Evolutionary conservation across 2,888 invertebrate species (phyloP).

Genomic region (Drepanosiphum platanoidis): DNA sequence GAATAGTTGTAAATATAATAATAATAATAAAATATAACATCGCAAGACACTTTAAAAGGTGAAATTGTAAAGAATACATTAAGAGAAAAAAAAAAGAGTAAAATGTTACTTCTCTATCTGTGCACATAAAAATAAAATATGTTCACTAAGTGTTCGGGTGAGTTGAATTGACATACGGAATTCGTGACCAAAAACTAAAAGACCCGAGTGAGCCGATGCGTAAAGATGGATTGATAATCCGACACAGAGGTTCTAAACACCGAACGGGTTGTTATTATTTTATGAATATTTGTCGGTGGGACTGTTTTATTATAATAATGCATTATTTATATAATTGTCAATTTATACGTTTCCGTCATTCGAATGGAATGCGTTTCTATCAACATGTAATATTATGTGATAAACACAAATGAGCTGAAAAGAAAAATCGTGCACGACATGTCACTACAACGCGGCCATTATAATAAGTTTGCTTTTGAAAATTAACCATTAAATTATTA

Average conservation of each 20-base stretch:
- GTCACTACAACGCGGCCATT: too few relatives aligned
- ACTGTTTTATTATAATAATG: not conserved
- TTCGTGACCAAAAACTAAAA: slow-evolving; percentile 42
- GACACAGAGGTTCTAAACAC: not conserved
- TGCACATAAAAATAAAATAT: slow-evolving; percentile 17
- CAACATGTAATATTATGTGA: too few relatives aligned
- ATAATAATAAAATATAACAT: not conserved
- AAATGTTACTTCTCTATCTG: slow-evolving; percentile 12
- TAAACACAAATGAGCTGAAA: too few relatives aligned
- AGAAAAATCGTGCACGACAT: too few relatives aligned
- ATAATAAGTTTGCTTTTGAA: too few relatives aligned
- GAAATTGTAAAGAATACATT: slow-evolving; percentile 32
- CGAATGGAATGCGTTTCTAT: too few relatives aligned
- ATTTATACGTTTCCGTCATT: not conserved
- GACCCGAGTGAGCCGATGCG: not conserved
- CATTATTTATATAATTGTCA: too few relatives aligned
- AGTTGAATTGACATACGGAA: slow-evolving; percentile 30
- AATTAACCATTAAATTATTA: too few relatives aligned
- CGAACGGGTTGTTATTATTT: not conserved
- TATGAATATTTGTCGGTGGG: not conserved
- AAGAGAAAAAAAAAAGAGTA: not conserved
- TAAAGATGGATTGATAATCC: slow-evolving; percentile 22
- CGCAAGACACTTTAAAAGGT: not conserved
- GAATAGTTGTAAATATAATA: not conserved
- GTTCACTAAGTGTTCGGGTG: slow-evolving; percentile 14